Evolutionary conservation across 2,888 invertebrate genomes (phyloP), one percentile per base, ranked within the genome.

Genomic region (Chalcosyrphus nemorum): DNA sequence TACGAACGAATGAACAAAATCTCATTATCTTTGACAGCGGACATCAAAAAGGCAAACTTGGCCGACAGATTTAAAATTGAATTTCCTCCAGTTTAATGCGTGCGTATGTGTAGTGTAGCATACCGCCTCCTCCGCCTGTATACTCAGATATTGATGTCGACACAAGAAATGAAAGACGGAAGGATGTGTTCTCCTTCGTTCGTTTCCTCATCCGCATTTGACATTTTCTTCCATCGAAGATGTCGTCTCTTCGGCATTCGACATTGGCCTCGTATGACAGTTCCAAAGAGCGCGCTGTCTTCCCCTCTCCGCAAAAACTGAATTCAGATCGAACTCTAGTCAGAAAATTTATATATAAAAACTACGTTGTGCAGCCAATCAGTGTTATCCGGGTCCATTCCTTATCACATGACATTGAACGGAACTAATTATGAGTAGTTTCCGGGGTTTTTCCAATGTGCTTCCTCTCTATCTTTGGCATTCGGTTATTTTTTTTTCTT

Each of bases 371-470:
- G 63, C 74, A 84, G 63, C 74, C 80, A 84, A 74, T 80, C 78
- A 80, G 70, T 80, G 74, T 45, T 78, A 68, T 70, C 74, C 74
- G 32, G 52, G 17, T 9, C 9, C 13, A 2, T 9, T 45, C 50
- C 74, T 75, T 80, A 80, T 84, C 80, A 75, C 70, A 84, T 84
- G 68, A 65, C 84, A 80, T 70, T 74, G 65, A 75, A 84, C 84
- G 84, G 84, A 84, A 84, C 84, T 84, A 84, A 84, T 84, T 84
- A 84, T 84, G 84, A 84, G 68, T 84, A 84, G 84, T 84, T 84
- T 84, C 84, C 84, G 78, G 74, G 32, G 17, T 43, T 41, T 19
- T 43, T 15, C 19, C 66, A 35, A 17, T 24, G 38, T 29, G 38
- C 35, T 61, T 27, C 43, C 38, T 21, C 9, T 17, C 11, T 27